Percentiles rank a stretch among this genome's conserved stretches.
Conservation (phyloP, 1,140 invertebrate species). For the Heliconius hewitsoni region DNA sequence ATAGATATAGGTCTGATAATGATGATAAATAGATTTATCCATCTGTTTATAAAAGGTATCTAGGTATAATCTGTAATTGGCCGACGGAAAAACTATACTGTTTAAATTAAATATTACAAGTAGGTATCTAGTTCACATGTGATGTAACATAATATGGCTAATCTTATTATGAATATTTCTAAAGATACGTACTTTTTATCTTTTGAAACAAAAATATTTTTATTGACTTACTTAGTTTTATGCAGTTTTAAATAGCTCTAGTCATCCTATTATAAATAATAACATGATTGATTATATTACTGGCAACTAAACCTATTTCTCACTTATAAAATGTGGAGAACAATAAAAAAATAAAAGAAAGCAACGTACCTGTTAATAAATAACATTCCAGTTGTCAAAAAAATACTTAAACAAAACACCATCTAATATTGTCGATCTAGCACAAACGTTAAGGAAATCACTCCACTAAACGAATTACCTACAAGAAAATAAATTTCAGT, state of each 20-base stretch:
- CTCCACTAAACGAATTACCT: constrained; percentile 64
- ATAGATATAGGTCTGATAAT: no score
- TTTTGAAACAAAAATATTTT: no score
- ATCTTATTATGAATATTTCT: background rate
- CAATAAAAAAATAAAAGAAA: background rate
- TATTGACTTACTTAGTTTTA: background rate
- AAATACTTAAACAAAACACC: constrained; percentile 34
- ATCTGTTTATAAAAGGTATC: background rate
- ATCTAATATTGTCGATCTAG: constrained; percentile 38
- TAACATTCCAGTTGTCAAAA: constrained; percentile 35
- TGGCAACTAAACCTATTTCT: background rate
- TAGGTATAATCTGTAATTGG: background rate
- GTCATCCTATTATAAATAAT: no score
- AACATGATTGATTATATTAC: background rate
- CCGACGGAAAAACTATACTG: background rate
- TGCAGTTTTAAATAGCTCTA: background rate
- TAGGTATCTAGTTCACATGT: background rate
- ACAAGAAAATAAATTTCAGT: constrained; percentile 57
- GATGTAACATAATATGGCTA: background rate
- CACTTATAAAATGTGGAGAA: background rate
- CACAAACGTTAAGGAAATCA: constrained; percentile 53
- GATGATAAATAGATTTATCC: background rate
- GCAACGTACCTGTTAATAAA: constrained; percentile 46
- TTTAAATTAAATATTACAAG: background rate
- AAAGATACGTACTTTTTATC: background rate